These are phyloP conservation scores for Drosophila teissieri DNA, from an alignment of 1,140 invertebrate genomes.

Conservation along the genomic window DNA sequence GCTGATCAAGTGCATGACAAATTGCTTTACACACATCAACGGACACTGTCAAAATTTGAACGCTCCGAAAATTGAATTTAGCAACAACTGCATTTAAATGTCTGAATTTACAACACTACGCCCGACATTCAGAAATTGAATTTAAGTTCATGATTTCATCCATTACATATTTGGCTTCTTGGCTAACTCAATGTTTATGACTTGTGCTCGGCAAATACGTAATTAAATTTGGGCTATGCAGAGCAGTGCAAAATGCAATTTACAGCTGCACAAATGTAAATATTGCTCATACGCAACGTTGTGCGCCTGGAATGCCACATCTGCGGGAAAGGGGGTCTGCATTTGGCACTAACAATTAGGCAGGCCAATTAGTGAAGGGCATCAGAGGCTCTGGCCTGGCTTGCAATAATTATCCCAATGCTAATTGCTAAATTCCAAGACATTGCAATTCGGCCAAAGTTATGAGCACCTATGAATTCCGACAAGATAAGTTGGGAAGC, in stretches of 20 bases:
- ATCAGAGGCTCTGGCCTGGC: neutral
- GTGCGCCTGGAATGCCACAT: constrained; percentile 27
- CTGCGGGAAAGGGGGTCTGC: constrained; percentile 5
- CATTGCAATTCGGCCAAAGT: constrained; percentile 11
- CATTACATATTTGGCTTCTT: constrained; percentile 52
- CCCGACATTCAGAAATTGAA: constrained; percentile 30
- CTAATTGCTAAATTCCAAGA: constrained; percentile 42
- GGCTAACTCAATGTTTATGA: constrained; percentile 45
- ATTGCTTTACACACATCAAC: constrained; percentile 38
- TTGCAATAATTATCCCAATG: constrained; percentile 29
- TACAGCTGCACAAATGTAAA: constrained; percentile 64
- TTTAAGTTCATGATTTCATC: constrained; percentile 57
- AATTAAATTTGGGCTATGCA: constrained; percentile 68
- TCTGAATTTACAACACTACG: neutral
- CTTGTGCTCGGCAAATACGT: constrained; percentile 33
- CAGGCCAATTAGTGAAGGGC: constrained; percentile 23
- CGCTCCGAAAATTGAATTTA: constrained; percentile 21
- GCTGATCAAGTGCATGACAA: constrained; percentile 23
- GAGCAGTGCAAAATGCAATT: constrained; percentile 61
- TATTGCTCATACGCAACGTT: constrained; percentile 75
- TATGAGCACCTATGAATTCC: constrained; percentile 7
- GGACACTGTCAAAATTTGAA: constrained; percentile 31
- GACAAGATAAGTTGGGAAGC: neutral
- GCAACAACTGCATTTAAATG: constrained; percentile 12
- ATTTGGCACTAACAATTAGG: constrained; percentile 24